A percentile compares a stretch with the other conserved stretches of the same genome.
Evolutionary conservation across 2,888 invertebrate genomes (phyloP).

Genomic region (Syritta pipiens): DNA sequence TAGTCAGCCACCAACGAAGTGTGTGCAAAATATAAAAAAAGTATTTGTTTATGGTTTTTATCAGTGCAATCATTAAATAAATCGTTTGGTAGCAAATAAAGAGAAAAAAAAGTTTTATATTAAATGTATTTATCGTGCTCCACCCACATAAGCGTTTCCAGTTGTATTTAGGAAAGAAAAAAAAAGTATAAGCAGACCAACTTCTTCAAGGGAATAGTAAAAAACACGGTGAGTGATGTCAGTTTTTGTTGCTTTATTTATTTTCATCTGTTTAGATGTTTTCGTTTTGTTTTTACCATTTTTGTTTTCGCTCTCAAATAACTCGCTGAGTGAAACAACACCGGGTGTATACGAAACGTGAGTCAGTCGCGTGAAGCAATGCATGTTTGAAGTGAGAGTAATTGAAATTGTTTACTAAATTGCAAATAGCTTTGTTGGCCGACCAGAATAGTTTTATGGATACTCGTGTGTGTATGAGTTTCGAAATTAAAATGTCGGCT

Average conservation of each 20-base stretch:
- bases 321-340: background rate
- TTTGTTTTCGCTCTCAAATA: too few relatives aligned
- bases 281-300: background rate
- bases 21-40: too few relatives aligned
- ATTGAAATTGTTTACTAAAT: background rate
- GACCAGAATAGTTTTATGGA: too few relatives aligned
- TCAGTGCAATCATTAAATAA: too few relatives aligned
- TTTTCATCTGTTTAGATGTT: slow-evolving; percentile 5
- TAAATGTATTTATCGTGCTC: background rate
- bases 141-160: background rate
- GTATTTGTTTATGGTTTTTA: too few relatives aligned
- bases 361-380: slow-evolving; percentile 11
- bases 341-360: slow-evolving; percentile 1
- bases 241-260: slow-evolving; percentile 20
- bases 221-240: slow-evolving; percentile 24
- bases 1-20: too few relatives aligned
- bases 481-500: too few relatives aligned
- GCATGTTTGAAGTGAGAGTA: slow-evolving; percentile 1
- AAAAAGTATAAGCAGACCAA: background rate
- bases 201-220: slow-evolving; percentile 21
- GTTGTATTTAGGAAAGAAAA: too few relatives aligned
- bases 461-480: too few relatives aligned
- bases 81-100: background rate
- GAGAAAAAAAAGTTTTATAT: background rate
- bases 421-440: background rate